phyloP scores from a whole-genome alignment of 2,797 vertebrate genomes.

The Melopsittacus undulatus region DNA sequence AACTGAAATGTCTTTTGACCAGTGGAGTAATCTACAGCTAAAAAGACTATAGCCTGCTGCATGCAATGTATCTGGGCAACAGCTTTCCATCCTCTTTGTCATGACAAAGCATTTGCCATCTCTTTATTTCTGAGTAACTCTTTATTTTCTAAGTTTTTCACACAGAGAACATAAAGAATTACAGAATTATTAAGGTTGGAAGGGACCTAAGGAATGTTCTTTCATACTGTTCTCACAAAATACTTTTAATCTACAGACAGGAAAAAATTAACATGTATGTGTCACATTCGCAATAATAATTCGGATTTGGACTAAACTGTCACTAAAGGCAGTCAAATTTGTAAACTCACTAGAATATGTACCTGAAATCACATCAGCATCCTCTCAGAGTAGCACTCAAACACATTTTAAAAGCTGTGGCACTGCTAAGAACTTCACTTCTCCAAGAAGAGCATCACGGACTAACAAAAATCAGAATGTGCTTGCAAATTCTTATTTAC shows the following conservation, averaged over 20 bases:
- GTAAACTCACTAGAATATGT: background rate
- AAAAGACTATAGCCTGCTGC: background rate
- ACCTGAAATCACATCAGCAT: background rate
- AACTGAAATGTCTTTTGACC: background rate
- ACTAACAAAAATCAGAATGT: background rate
- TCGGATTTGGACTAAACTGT: background rate
- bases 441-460: background rate
- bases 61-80: background rate
- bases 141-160: background rate
- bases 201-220: background rate
- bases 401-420: background rate
- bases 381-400: background rate
- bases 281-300: background rate
- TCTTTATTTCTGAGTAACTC: background rate
- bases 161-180: background rate
- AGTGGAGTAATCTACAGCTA: background rate
- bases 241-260: background rate
- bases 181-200: background rate
- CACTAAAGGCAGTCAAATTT: background rate
- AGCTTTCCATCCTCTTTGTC: background rate
- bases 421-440: background rate
- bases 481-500: background rate
- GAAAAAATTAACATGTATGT: background rate
- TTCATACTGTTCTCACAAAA: background rate
- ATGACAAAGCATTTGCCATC: background rate